These are phyloP conservation scores for Acanthochromis polyacanthus DNA, from an alignment of 2,113 vertebrate species.

Conservation along the genomic window DNA sequence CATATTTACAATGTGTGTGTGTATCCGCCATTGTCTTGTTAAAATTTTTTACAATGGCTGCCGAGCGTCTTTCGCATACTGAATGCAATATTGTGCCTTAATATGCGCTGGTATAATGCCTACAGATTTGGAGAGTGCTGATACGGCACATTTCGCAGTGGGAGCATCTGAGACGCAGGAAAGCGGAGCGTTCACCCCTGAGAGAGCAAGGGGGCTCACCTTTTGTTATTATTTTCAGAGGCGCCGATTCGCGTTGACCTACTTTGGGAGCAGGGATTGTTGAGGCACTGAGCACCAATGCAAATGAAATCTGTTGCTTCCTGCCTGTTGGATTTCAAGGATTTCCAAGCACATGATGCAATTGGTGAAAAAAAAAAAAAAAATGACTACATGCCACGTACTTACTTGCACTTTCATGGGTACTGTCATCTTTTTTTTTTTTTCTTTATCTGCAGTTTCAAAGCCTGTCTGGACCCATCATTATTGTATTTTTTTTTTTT, in stretches of 20 bases:
- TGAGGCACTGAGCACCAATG: conserved; percentile 63
- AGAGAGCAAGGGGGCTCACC: conserved; percentile 70
- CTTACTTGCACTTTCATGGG: conserved; percentile 31
- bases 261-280: conserved; percentile 71
- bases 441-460: conserved; percentile 14
- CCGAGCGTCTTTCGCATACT: conserved; percentile 38
- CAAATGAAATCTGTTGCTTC: conserved; percentile 76
- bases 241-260: conserved; percentile 70
- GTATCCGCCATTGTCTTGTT: conserved; percentile 69
- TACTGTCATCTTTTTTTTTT: conserved; percentile 17
- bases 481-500: conserved; percentile 16
- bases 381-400: conserved; percentile 27
- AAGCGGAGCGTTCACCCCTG: conserved; percentile 55
- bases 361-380: conserved; percentile 9
- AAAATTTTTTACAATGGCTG: conserved; percentile 65
- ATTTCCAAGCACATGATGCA: conserved; percentile 67
- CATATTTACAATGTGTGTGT: conserved; percentile 68
- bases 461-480: conserved; percentile 24
- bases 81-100: conserved; percentile 65
- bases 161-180: conserved; percentile 48
- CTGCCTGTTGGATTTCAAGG: conserved; percentile 71
- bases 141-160: conserved; percentile 62
- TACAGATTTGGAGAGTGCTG: conserved; percentile 68
- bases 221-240: conserved; percentile 79
- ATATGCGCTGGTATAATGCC: conserved; percentile 62